These are phyloP conservation scores for Muscidifurax raptorellus DNA, from an alignment of 1,140 invertebrate genomes.

Conservation along the genomic window DNA sequence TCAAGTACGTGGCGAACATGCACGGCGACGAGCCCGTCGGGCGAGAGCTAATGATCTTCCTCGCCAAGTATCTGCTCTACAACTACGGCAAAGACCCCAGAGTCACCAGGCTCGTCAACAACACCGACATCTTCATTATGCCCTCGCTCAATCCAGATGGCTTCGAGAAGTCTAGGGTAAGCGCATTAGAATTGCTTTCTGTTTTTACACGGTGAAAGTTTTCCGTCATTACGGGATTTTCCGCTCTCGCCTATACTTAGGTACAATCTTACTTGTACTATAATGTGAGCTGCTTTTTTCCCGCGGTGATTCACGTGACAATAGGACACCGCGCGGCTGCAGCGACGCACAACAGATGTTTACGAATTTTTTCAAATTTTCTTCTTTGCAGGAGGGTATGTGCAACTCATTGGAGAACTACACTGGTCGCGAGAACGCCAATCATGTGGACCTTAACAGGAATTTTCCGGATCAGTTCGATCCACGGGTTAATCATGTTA, in stretches of 20 bases:
- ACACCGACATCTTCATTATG: constrained; percentile 92
- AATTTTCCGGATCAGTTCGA: constrained; percentile 94
- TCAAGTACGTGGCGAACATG: constrained; percentile 99
- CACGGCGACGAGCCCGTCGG: constrained; percentile 98
- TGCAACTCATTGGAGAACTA: constrained; percentile 83
- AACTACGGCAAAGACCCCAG: constrained; percentile 84
- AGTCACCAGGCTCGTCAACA: constrained; percentile 84
- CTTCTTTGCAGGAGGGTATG: constrained; percentile 80
- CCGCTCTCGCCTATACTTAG: too few species aligned
- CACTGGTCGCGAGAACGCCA: constrained; percentile 86
- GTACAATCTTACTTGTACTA: too few species aligned
- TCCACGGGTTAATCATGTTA: constrained; percentile 61
- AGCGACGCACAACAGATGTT: not conserved
- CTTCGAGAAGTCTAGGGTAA: constrained; percentile 85
- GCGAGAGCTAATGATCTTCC: constrained; percentile 88
- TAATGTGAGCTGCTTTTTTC: not conserved
- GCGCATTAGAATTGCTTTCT: constrained; percentile 44
- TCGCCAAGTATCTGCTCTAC: constrained; percentile 89
- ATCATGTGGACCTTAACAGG: constrained; percentile 88
- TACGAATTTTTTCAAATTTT: not conserved
- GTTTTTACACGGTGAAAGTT: not conserved
- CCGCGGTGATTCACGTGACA: not conserved
- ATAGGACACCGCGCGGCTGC: too few species aligned
- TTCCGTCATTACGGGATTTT: not conserved
- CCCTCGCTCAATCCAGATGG: constrained; percentile 96